Evolutionary conservation across 2,888 invertebrate genomes (phyloP), one percentile per base, ranked within the genome.

Genomic region (Nomada fabriciana): DNA sequence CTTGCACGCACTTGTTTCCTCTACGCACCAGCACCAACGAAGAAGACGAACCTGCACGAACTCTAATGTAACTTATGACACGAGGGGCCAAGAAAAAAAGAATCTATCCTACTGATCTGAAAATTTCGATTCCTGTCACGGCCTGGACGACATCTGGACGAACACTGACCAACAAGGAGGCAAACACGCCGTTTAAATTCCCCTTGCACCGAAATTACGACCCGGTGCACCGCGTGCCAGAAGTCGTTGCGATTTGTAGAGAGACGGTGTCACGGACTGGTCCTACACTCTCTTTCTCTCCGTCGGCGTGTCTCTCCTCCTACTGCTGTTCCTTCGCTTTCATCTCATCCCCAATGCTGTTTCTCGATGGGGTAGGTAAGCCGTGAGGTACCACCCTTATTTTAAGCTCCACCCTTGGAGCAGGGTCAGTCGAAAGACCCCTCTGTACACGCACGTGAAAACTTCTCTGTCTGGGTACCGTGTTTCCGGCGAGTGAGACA

Each of bases 341-440:
- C 83, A 53, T 74, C 78, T 84, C 86, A 76, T 82, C 80, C 79
- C 82, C 82, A 69, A 72, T 74, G 71, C 82, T 73, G 85, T 72
- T 85, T 79, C 75, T 55, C 82, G 82, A 85, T 76, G 81, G 88
- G 80, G 84, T 86, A 88, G 85, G 82, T 85, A 57, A 87, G 83
- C 86, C 64, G 67, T 71, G 68, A 83, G 82, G 91, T 88, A 89
- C 90, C 92, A 92, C 93, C 92, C 92, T 93, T 92, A 89, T 87
- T 91, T 90, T 91, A 93, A 92, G 92, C 93, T 92, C 93, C 93
- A 92, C 93, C 93, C 92, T 93, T 91, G 83, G 72, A 83, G 85
- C 87, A 88, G 89, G 89, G 90, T 91, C 90, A 89, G 86, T 83
- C 82, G 85, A 76, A 83, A 74, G 80, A 61, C 70, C 80, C 68